Evolutionary conservation across 1,140 invertebrate genomes (phyloP), one percentile per base, ranked within the genome.

Genomic region (Megalopta genalis): DNA sequence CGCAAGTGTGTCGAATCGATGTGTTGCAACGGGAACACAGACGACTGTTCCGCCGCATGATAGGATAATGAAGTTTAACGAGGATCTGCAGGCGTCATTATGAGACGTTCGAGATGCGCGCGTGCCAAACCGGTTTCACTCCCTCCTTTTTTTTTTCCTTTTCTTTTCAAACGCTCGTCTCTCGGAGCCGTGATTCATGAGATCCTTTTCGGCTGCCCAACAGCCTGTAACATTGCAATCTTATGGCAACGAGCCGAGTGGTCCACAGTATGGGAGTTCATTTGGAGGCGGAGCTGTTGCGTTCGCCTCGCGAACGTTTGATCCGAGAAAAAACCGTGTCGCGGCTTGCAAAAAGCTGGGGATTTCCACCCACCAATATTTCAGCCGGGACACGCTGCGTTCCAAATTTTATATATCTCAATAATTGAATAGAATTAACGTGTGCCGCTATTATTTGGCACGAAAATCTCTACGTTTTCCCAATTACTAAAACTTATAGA

Each of bases 141-240:
- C 86, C 83, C 32, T 77, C 78, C 74, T 73, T 66, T 66, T 77
- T 46, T 32, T 32, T 32, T 32, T 66, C 77, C 12, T 32, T 32
- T 32, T 32, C 77, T 46, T 73, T 85, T 83, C 57, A 71, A 52
- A 77, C 37, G 42, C 64, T 82, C 65, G 71, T 71, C 78, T 85
- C 80, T 86, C 70, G 68, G 49, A 70, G 82, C 37, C 64, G 88
- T 90, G 91, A 92, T 91, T 89, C 88, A 91, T 90, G 85, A 80
- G 77, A 86, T 86, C 86, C 87, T 83, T 88, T 82, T 88, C 63
- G 67, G 83, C 79, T 89, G 86, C 83, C 87, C 88, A 91, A 91
- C 90, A 83, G 83, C 80, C 89, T 89, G 90, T 91, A 89, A 90
- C 89, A 91, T 91, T 91, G 88, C 86, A 76, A 85, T 88, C 86